A percentile compares a stretch with the other conserved stretches of the same genome.
Evolutionary conservation across 2,797 vertebrate species (phyloP).

Genomic region (Myotis daubentonii): DNA sequence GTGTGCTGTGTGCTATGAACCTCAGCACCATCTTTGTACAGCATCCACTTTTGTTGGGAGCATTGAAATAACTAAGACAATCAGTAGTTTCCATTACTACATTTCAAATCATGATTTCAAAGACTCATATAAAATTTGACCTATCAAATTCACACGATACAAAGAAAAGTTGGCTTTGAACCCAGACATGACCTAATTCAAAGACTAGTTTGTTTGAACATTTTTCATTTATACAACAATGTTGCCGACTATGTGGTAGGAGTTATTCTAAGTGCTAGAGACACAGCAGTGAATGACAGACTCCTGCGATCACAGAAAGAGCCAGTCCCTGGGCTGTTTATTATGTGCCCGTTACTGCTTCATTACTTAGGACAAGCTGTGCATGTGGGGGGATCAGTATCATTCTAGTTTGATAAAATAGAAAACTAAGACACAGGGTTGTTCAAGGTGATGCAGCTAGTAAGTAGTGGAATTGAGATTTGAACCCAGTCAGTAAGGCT

Average conservation of each 20-base stretch:
- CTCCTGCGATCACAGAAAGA: neutral
- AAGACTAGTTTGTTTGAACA: neutral
- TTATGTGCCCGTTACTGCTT: rapidly evolving
- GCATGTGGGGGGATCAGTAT: neutral
- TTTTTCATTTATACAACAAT: neutral
- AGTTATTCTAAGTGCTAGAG: neutral
- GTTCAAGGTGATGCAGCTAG: neutral
- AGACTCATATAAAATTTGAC: neutral
- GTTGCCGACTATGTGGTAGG: neutral
- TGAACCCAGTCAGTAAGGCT: neutral
- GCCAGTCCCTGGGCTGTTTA: rapidly evolving
- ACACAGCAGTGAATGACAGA: neutral
- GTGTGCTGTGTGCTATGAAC: neutral
- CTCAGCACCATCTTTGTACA: neutral
- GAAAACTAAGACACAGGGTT: neutral
- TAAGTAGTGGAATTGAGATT: neutral
- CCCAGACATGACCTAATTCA: neutral
- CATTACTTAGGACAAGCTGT: neutral
- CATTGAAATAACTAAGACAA: neutral
- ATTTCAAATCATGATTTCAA: neutral
- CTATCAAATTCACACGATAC: neutral
- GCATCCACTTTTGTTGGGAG: neutral
- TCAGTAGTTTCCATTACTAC: neutral
- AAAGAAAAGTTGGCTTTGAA: neutral
- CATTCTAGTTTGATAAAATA: neutral